Evolutionary conservation across 2,888 invertebrate genomes (phyloP), one percentile per base, ranked within the genome.

Genomic region (Eustalomyia histrio): DNA sequence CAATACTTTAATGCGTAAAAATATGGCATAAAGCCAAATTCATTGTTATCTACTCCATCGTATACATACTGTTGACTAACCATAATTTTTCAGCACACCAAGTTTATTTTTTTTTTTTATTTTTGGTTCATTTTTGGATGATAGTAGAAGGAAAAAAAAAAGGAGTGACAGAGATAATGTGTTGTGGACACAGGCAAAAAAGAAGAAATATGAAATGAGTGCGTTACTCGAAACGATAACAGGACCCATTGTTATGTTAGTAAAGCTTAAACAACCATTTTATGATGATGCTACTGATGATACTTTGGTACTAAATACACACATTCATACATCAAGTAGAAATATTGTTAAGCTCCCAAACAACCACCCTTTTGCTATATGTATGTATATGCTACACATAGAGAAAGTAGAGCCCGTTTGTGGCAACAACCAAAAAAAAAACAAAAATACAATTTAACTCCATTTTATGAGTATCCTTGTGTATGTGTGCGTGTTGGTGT

Each of bases 251-350:
- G 78, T 81, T 53, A 75, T 61, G 81, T 75, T 75, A 61, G 61
- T 63, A 74, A 71, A 81, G 81, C 71, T 81, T 75, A 74, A 81
- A 75, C 74, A 81, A 69, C 65, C 81, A 81, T 81, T 81, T 75
- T 78, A 81, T 75, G 78, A 39, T 74, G 74, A 65, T 74, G 73
- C 68, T 57, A 24, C 47, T 52, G 12, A n/a, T 50, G 67, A 21
- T 18, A 29, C 17, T 9, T 29, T 29, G 7, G 29, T 2, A 16
- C 35, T 24, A 18, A 4, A 29, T 29, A 21, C 21, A 21, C 21
- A 21, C 21, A 21, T 2, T 3, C 21, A 21, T 4, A 21, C 4
- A 21, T 17, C 6, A 55, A 12, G 55, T 16, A 24, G 12, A 14
- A 2, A 35, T 3, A 35, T 21, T 21, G 9, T 12, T 5, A 14